These are phyloP conservation scores for Paguma larvata DNA, from an alignment of 2,797 vertebrate genomes.

Conservation along the genomic window DNA sequence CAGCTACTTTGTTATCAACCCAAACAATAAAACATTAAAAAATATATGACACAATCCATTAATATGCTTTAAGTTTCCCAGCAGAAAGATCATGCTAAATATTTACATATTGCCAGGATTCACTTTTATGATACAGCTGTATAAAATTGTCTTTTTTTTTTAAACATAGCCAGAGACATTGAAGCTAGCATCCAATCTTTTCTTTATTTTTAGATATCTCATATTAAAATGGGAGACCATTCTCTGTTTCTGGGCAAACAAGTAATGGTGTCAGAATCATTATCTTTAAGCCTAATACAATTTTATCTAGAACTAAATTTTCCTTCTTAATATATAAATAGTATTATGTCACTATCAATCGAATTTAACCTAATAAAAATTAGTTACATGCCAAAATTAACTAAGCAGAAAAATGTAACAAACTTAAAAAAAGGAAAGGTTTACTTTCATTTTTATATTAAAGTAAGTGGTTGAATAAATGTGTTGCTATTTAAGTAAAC, in stretches of 20 bases:
- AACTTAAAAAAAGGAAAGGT: background rate
- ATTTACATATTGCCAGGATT: constrained; percentile 17
- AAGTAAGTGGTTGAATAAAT: background rate
- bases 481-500: background rate
- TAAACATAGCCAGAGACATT: background rate
- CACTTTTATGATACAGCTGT: background rate
- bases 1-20: background rate
- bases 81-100: background rate
- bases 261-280: background rate
- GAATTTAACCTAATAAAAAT: constrained; percentile 36
- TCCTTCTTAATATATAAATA: constrained; percentile 8
- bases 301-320: constrained; percentile 11
- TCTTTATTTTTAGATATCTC: background rate
- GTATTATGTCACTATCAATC: background rate
- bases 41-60: background rate
- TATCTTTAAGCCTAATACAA: background rate
- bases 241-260: background rate
- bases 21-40: background rate
- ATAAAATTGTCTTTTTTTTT: background rate
- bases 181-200: background rate
- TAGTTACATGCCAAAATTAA: constrained; percentile 16
- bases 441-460: background rate
- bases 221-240: background rate
- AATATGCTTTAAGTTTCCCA: background rate
- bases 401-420: background rate